Conservation (phyloP, 2,888 invertebrate species). For the Lobophora halterata region DNA sequence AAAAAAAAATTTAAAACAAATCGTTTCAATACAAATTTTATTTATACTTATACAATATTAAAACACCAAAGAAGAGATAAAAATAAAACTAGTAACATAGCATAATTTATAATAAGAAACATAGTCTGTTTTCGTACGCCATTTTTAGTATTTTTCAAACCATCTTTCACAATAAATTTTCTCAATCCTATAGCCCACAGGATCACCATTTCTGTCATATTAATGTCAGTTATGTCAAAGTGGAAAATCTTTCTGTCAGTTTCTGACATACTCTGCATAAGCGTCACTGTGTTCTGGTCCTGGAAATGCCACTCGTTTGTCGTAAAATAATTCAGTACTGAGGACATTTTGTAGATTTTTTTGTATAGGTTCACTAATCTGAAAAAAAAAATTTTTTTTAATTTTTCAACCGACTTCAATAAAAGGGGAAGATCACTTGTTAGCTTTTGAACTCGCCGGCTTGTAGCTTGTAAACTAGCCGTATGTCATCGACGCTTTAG, state of each 20-base stretch:
- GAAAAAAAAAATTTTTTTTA: too few species aligned
- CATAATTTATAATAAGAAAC: too few species aligned
- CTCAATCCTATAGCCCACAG: conserved; percentile 11
- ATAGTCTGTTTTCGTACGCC: conserved; percentile 14
- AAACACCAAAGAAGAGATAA: too few species aligned
- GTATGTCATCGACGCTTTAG: too few species aligned
- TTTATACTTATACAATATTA: too few species aligned
- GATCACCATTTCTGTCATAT: conserved; percentile 2
- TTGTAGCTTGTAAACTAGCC: too few species aligned
- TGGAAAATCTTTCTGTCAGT: conserved; percentile 24
- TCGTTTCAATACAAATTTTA: too few species aligned
- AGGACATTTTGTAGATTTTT: conserved; percentile 18
- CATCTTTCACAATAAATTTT: conserved; percentile 22
- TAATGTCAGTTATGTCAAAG: conserved; percentile 18
- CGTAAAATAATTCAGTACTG: conserved; percentile 12
- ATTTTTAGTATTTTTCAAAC: conserved; percentile 7
- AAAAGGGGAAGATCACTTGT: too few species aligned
- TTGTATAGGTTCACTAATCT: conserved; percentile 18
- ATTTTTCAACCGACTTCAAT: too few species aligned
- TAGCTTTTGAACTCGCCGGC: too few species aligned
- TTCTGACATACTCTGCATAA: conserved; percentile 15
- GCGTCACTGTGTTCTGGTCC: conserved; percentile 6
- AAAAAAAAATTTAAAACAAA: too few species aligned
- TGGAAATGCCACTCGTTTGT: conserved; percentile 13
- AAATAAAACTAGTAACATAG: too few species aligned